Base-by-base conservation (phyloP, 2,113 vertebrate species). In the Pteropus alecto region DNA sequence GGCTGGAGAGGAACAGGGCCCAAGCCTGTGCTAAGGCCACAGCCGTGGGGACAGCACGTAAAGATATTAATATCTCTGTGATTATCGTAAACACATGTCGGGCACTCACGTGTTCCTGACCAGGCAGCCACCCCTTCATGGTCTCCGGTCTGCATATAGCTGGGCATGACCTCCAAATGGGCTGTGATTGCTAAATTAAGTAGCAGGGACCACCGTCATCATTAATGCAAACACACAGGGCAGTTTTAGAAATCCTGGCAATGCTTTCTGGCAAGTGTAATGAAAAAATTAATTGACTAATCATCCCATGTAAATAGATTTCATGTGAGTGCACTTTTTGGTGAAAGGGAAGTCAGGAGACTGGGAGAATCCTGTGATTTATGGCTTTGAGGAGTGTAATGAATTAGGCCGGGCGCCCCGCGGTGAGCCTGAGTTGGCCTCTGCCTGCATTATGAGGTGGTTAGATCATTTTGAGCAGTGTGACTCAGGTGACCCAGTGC, bases 241-340 rank as follows among this genome's bases (percentile, higher is more conserved):
- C 97, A 95, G 96, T 97, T 96, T 97, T 95, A 96, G 96, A 97
- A 97, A 98, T 96, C 97, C 3, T 26, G 82, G 97, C 97, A 97
- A 98, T 97, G 97, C 97, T 98, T 98, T 98, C 89, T 98, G 98
- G 98, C 98, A 98, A 98, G 97, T 98, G 96, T 98, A 98, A 98
- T 98, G 98, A 98, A 98, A 98, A 99, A 98, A 97, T 98, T 98
- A 98, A 99, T 98, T 98, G 98, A 98, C 98, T 98, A 98, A 98
- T 99, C 95, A 97, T 98, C 93, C 96, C 60, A 65, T 98, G 98
- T 98, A 98, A 98, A 98, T 98, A 98, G 97, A 98, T 98, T 98
- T 96, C 98, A 98, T 97, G 98, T 98, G 97, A 98, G 95, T 96
- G 89, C 88, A 67, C 95, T 2, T 90, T 58, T 88, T 90, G 97